Conservation (phyloP, 2,797 vertebrate genomes). For the Gymnopithys bicolor region DNA sequence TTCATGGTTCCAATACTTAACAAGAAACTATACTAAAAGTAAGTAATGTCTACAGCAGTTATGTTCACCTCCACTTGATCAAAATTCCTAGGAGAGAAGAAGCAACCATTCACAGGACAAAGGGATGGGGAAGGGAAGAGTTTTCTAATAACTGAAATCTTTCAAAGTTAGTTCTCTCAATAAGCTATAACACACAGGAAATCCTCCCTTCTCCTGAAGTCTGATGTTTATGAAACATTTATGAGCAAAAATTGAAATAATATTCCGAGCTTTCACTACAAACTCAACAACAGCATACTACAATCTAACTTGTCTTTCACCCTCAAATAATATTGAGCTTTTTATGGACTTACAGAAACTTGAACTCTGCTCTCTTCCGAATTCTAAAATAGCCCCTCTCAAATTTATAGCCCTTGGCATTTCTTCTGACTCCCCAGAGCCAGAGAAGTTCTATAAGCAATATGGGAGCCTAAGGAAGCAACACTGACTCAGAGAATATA, state of each 20-base stretch:
- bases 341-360: neutral
- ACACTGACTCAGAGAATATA: neutral
- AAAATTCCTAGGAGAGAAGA: neutral
- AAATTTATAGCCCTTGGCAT: neutral
- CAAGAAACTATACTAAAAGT: neutral
- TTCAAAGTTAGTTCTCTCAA: neutral
- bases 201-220: neutral
- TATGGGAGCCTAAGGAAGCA: neutral
- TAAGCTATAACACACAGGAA: neutral
- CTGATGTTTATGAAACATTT: neutral
- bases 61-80: neutral
- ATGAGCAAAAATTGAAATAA: neutral
- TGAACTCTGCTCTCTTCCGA: neutral
- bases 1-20: neutral
- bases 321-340: neutral
- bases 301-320: neutral
- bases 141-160: neutral
- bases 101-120: neutral
- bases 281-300: neutral
- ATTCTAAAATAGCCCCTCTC: neutral
- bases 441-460: neutral
- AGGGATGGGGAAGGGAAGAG: neutral
- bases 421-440: neutral
- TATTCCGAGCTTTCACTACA: neutral
- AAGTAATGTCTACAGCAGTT: neutral